Percentiles rank a stretch among this genome's conserved stretches.
phyloP scores from a whole-genome alignment of 2,113 vertebrate genomes.

The Piaya cayana region DNA sequence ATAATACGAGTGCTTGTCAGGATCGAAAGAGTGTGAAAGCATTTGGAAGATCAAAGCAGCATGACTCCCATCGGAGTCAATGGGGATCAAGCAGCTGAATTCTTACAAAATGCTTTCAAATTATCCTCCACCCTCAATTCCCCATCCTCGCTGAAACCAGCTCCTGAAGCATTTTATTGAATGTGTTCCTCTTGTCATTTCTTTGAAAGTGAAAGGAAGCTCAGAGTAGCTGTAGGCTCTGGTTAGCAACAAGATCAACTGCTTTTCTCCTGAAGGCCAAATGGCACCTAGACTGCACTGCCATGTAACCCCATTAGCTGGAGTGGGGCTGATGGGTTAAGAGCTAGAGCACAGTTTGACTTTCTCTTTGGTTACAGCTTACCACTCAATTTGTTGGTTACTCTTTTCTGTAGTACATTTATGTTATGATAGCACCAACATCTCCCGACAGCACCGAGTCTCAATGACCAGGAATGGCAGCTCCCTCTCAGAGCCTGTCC shows the following conservation, averaged over 20 bases:
- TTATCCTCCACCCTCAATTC: neutral
- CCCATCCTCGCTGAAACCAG: neutral
- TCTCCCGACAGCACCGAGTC: neutral
- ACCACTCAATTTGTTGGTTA: neutral
- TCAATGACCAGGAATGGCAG: neutral
- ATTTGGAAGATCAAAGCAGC: slow-evolving; percentile 28
- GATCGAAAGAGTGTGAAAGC: neutral
- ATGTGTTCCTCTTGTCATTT: neutral
- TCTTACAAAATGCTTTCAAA: slow-evolving; percentile 35
- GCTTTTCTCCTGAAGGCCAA: neutral
- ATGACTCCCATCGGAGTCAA: slow-evolving; percentile 11
- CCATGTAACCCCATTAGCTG: neutral
- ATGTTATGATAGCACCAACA: neutral
- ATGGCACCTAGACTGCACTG: neutral
- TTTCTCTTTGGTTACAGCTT: neutral
- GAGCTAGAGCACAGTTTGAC: neutral
- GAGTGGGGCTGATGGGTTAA: neutral
- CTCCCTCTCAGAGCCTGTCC: neutral
- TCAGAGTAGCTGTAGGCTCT: neutral
- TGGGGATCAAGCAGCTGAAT: slow-evolving; percentile 17
- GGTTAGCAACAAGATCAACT: neutral
- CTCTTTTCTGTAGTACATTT: neutral
- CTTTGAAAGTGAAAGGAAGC: neutral
- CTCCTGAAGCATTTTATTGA: neutral
- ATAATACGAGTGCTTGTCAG: neutral